phyloP scores from a whole-genome alignment of 2,888 invertebrate genomes.

The Holacanthella duospinosa region DNA sequence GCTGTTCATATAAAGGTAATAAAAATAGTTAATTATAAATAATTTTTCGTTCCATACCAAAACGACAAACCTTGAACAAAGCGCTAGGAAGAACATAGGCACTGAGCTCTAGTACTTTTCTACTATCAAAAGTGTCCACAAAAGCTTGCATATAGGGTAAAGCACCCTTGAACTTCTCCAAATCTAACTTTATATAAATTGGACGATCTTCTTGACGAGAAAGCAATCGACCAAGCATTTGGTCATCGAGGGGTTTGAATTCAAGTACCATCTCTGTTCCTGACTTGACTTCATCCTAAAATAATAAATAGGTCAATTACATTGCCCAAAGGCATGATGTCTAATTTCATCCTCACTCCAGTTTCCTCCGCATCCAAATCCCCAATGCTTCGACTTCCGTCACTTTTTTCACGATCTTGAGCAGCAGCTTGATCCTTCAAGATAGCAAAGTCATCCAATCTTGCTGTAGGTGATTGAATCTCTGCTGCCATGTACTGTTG shows the following conservation, averaged over 20 bases:
- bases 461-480: background rate
- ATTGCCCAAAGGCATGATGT: background rate
- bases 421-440: too few species aligned
- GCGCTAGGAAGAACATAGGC: constrained; percentile 25
- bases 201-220: constrained; percentile 29
- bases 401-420: too few species aligned
- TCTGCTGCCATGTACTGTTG: background rate
- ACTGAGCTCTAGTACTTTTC: constrained; percentile 29
- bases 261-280: background rate
- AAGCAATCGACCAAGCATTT: constrained; percentile 21
- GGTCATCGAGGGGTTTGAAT: background rate
- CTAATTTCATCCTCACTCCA: background rate
- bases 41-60: too few species aligned
- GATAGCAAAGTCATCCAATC: background rate
- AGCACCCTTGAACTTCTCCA: constrained; percentile 22
- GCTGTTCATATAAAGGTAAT: constrained; percentile 7
- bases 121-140: constrained; percentile 20
- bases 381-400: background rate
- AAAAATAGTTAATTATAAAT: too few species aligned
- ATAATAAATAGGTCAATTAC: background rate
- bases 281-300: background rate
- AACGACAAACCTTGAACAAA: constrained; percentile 16
- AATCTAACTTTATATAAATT: constrained; percentile 21
- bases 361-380: background rate
- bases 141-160: constrained; percentile 21